Conservation (phyloP, 1,140 invertebrate genomes). For the Calliphora vicina region DNA sequence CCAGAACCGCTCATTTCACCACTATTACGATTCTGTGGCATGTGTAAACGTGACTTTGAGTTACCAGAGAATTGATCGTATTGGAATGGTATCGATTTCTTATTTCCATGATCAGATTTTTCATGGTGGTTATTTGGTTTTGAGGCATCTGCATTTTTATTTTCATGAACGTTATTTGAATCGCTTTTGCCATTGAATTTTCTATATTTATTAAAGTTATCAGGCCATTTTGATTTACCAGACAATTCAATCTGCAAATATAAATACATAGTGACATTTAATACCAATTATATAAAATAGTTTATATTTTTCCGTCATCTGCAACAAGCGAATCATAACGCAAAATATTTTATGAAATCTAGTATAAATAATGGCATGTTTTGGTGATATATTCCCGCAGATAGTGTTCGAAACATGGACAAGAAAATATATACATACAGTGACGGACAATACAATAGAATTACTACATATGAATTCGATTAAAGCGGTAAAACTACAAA, state of each 20-base stretch:
- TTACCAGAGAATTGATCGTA: slow-evolving; percentile 35
- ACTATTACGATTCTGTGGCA: neutral
- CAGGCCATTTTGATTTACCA: neutral
- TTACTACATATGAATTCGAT: no score
- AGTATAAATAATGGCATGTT: no score
- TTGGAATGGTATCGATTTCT: slow-evolving; percentile 37
- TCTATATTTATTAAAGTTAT: slow-evolving; percentile 1
- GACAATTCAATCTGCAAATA: neutral
- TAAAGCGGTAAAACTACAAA: no score
- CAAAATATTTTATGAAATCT: no score
- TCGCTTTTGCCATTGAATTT: slow-evolving; percentile 15
- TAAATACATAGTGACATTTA: no score
- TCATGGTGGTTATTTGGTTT: neutral
- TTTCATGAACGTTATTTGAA: slow-evolving; percentile 3
- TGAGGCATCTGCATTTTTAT: neutral
- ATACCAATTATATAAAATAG: no score
- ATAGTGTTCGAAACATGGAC: no score
- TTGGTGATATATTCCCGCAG: no score
- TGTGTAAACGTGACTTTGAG: neutral
- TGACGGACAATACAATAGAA: no score
- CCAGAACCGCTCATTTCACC: neutral
- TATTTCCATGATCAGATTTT: neutral
- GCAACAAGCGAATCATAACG: no score
- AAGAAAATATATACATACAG: no score
- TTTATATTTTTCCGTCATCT: no score